phyloP scores from a whole-genome alignment of 2,113 vertebrate genomes.

The Pao palembangensis region DNA sequence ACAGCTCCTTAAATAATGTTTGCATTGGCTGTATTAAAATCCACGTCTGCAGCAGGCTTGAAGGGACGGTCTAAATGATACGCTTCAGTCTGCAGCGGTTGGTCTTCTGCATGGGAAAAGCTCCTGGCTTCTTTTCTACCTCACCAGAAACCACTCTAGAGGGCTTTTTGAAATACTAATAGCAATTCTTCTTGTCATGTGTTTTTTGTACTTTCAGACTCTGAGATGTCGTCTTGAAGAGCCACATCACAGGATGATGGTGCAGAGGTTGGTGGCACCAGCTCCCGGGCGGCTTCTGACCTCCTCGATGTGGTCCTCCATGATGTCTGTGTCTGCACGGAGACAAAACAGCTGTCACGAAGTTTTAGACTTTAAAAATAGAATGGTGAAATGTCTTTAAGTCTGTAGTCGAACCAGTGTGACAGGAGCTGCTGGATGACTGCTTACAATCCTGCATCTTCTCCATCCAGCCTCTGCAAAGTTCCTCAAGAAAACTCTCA shows the following conservation, averaged over 20 bases:
- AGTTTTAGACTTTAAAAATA: too few relatives aligned
- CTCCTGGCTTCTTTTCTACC: constrained; percentile 37
- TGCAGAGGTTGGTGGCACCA: constrained; percentile 38
- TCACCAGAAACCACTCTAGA: constrained; percentile 32
- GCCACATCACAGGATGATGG: constrained; percentile 54
- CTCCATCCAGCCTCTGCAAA: too few relatives aligned
- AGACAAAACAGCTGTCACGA: too few relatives aligned
- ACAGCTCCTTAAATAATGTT: too few relatives aligned
- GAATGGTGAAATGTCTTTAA: too few relatives aligned
- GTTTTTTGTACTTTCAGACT: constrained; percentile 48
- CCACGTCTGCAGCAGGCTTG: neutral
- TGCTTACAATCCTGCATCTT: too few relatives aligned
- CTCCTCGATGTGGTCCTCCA: constrained; percentile 7
- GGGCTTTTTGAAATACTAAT: constrained; percentile 56
- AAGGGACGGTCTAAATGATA: constrained; percentile 12
- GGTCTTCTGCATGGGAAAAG: constrained; percentile 43
- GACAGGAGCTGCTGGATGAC: too few relatives aligned
- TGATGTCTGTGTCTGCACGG: too few relatives aligned
- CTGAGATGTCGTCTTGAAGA: constrained; percentile 26
- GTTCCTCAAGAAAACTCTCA: too few relatives aligned
- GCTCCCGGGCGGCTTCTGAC: constrained; percentile 23
- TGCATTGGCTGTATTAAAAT: constrained; percentile 1
- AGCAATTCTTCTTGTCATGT: constrained; percentile 48
- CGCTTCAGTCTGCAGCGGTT: constrained; percentile 34
- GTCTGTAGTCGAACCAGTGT: too few relatives aligned